Base-by-base conservation (phyloP, 1,140 invertebrate genomes). In the Temnothorax longispinosus region DNA sequence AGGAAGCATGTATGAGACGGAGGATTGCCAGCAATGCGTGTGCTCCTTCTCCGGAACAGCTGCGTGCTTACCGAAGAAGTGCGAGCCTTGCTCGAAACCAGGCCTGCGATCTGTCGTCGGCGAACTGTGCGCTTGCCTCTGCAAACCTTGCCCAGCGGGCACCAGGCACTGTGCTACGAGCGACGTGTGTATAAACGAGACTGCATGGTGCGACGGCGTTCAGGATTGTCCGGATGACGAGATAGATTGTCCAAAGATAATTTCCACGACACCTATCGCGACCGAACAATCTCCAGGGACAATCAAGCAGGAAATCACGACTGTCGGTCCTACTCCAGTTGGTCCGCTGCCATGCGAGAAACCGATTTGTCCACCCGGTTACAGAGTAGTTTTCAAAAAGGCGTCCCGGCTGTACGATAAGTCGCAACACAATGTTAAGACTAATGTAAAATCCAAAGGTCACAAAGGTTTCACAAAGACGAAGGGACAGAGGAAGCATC, bases 221-320 rank as follows among this genome's bases (percentile, higher is more conserved):
- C 96, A 97, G 87, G 97, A 99, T 92, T 99, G 98, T 93, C 96
- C 97, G 3, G 98, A 98, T 94, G 98, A 99, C 94, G 98, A 99
- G 94, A 94, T 95, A 3, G 95, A 97, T 80, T 98, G 98, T 92
- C n/a, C 72, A 52, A 15, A 74, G 3, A 18, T 62, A 3, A 64
- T 52, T 3, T 3, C 27, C n/a, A 75, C 50, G 5, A 75, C 84
- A 8, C 18, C 41, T 69, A 18, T 44, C 5, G 38, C 18, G 27
- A n/a, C 7, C 3, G 60, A 50, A 10, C 52, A 54, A 18, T 13
- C 56, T 58, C n/a, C 52, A 10, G 41, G 13, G 58, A 50, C 13
- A 41, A 47, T 27, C 65, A 35, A n/a, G 2, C 21, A 50, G 2
- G 15, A 86, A 21, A 15, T 58, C 21, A 50, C 64, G 1, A 65